Percentiles rank a stretch among this genome's conserved stretches.
Evolutionary conservation across 2,797 vertebrate genomes (phyloP).

Genomic region (Alectoris magna): DNA sequence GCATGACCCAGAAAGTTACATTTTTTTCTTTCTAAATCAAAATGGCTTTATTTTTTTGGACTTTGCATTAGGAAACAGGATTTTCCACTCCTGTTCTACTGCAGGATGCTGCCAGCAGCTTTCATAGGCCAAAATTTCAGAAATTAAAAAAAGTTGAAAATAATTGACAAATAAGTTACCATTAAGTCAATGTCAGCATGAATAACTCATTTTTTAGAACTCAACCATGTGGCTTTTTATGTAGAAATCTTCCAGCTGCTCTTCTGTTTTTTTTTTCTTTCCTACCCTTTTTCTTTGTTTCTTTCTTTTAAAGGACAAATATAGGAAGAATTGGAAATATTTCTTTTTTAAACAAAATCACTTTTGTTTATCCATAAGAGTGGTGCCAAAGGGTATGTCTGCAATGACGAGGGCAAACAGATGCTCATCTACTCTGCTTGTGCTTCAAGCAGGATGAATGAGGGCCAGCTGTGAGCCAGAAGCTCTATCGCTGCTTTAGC

Average conservation of each 20-base stretch:
- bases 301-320: not conserved
- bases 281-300: not conserved
- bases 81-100: not conserved
- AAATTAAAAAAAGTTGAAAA: not conserved
- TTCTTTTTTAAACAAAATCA: not conserved
- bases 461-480: slow-evolving; percentile 29
- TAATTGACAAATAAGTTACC: not conserved
- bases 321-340: not conserved
- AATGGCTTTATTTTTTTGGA: rapidly evolving
- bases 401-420: not conserved
- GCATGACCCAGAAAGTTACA: not conserved
- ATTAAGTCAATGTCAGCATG: not conserved
- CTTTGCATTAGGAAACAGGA: not conserved
- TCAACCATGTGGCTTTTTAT: not conserved
- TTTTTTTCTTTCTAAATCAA: not conserved
- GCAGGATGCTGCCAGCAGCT: not conserved
- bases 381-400: not conserved
- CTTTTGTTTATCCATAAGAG: not conserved
- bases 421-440: slow-evolving; percentile 6
- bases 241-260: not conserved
- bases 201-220: not conserved
- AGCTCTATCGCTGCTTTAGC: not conserved
- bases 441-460: not conserved
- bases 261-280: not conserved
- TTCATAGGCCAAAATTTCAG: not conserved